Base-by-base conservation (phyloP, 2,113 vertebrate species). In the Odontophorus gujanensis region DNA sequence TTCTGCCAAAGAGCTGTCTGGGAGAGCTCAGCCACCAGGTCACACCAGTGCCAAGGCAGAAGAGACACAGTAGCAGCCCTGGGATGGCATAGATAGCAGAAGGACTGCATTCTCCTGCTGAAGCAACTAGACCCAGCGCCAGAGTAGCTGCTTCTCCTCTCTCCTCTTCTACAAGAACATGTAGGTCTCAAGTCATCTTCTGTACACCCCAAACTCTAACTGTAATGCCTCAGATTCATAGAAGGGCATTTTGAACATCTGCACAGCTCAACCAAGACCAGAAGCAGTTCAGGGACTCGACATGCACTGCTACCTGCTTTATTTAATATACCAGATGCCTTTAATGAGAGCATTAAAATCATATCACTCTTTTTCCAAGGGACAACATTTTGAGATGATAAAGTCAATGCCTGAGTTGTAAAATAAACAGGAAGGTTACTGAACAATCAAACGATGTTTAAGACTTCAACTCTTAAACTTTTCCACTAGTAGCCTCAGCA, bases 51-150 rank as follows among this genome's bases (percentile, higher is more conserved):
- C 47, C 78, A 83, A 43, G 21, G 21, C 65, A 92, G 8, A 82
- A 42, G 15, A 57, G 25, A 36, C 6, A 30, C 10, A 19, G 47
- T 2, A 62, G 57, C 34, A 88, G 47, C 32, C 21, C 24, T 9
- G 9, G 32, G 38, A 67, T 50, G 62, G 30, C 4, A 25, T 10
- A 11, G 43, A 34, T 62, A 73, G 28, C 28, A 85, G 38, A n/a
- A 65, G 7, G 45, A 7, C 14, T 5, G 1, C 40, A 63, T 42
- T 42, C 68, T 59, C 77, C 55, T 69, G 58, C 14, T 3, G 3
- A 0, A 0, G 12, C 47, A 20, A 3, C 1, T 17, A 48, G 24
- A 17, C 7, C 0, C 0, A 61, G 26, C 2, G 13, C 25, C 24
- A 38, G 16, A 42, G 26, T 25, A 84, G n/a, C 6, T 71, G 13